These are phyloP conservation scores for Nycticorax nycticorax DNA, from an alignment of 2,113 vertebrate genomes.

Conservation along the genomic window DNA sequence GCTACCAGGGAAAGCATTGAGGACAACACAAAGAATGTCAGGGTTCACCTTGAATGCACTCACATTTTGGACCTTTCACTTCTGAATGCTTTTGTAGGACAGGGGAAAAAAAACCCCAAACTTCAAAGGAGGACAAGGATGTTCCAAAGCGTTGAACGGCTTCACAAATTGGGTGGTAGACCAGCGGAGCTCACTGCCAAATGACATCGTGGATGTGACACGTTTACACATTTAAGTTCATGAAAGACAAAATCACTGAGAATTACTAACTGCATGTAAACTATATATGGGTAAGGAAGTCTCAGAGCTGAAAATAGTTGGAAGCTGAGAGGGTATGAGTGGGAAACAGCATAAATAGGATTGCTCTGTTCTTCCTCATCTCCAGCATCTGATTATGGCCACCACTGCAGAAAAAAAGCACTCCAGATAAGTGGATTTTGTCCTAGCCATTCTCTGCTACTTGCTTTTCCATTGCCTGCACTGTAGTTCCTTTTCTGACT, in stretches of 20 bases:
- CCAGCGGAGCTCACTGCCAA: background rate
- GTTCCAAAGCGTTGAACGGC: constrained; percentile 7
- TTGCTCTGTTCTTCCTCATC: background rate
- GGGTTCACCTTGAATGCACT: constrained; percentile 1
- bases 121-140: constrained; percentile 9
- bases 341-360: background rate
- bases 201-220: background rate
- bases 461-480: background rate
- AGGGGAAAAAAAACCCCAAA: background rate
- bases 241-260: constrained; percentile 37
- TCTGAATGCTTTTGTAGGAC: background rate
- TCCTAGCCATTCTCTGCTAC: background rate
- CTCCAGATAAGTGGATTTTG: background rate
- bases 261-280: background rate
- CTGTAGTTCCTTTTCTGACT: background rate
- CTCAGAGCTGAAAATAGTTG: background rate
- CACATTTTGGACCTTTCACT: background rate
- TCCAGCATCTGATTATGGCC: background rate
- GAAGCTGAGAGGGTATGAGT: background rate
- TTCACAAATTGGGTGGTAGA: constrained; percentile 35
- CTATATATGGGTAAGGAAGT: background rate
- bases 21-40: background rate
- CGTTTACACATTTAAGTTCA: background rate
- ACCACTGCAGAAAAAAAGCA: background rate
- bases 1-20: background rate